A percentile compares a stretch with the other conserved stretches of the same genome.
phyloP scores from a whole-genome alignment of 1,140 invertebrate genomes.

The Lordiphosa clarofinis region DNA sequence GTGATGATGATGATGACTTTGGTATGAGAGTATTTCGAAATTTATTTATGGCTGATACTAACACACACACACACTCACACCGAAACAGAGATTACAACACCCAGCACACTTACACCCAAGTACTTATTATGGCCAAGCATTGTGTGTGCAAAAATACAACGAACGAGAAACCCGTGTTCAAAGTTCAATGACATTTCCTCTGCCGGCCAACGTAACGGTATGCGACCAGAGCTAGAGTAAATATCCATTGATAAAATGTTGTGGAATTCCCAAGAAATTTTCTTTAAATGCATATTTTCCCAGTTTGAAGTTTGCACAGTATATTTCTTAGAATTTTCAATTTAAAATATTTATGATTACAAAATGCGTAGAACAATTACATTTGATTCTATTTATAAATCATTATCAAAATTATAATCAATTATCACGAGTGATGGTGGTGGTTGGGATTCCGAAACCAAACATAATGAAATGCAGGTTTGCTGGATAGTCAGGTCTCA shows the following conservation, averaged over 20 bases:
- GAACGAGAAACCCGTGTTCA: constrained; percentile 21
- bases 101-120: constrained; percentile 24
- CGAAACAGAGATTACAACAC: constrained; percentile 5
- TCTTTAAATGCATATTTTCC: too few relatives aligned
- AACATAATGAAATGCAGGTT: too few relatives aligned
- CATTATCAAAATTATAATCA: too few relatives aligned
- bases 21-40: constrained; percentile 19
- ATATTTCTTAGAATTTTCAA: too few relatives aligned
- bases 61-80: constrained; percentile 31
- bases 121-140: constrained; percentile 23
- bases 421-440: too few relatives aligned
- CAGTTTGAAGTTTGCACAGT: too few relatives aligned
- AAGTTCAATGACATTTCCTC: constrained; percentile 44
- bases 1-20: constrained; percentile 32
- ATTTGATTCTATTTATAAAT: too few relatives aligned
- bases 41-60: constrained; percentile 57
- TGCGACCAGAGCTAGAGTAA: neutral
- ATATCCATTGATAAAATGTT: constrained; percentile 1
- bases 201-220: constrained; percentile 23
- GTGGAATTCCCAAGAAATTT: too few relatives aligned
- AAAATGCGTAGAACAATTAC: too few relatives aligned
- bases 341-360: too few relatives aligned
- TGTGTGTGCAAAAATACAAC: constrained; percentile 22
- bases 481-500: too few relatives aligned
- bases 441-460: too few relatives aligned